Conservation (phyloP, 1,140 invertebrate species). For the Wasmannia auropunctata region DNA sequence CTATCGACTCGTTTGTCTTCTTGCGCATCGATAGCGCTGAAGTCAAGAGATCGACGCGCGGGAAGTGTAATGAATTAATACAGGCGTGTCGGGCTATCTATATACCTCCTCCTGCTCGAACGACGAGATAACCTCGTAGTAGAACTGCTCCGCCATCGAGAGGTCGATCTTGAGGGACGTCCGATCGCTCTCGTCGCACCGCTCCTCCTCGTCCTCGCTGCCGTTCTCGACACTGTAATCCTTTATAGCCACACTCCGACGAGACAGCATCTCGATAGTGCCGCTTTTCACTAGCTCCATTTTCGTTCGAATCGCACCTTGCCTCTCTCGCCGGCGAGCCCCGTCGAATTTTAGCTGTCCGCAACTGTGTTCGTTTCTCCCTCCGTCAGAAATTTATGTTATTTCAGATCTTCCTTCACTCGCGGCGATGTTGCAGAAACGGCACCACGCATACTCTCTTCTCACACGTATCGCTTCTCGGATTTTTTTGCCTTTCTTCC, state of each 20-base stretch:
- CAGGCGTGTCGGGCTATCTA: constrained; percentile 64
- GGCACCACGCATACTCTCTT: not conserved
- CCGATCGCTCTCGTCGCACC: constrained; percentile 70
- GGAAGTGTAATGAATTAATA: constrained; percentile 66
- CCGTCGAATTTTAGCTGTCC: not conserved
- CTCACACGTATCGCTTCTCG: not conserved
- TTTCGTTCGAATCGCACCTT: constrained; percentile 20
- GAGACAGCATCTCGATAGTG: constrained; percentile 82
- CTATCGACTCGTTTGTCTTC: not conserved
- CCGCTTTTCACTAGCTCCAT: constrained; percentile 83
- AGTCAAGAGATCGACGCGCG: constrained; percentile 51
- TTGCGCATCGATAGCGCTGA: not conserved
- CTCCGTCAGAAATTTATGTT: not conserved
- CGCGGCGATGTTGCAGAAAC: not conserved
- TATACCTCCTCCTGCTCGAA: constrained; percentile 82
- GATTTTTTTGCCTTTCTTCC: too few relatives aligned
- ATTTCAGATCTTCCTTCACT: not conserved
- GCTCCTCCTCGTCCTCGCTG: constrained; percentile 71
- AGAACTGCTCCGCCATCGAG: constrained; percentile 83
- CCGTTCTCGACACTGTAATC: constrained; percentile 77
- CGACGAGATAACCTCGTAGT: constrained; percentile 84
- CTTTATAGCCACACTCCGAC: constrained; percentile 80
- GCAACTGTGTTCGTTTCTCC: not conserved
- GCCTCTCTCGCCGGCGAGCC: not conserved
- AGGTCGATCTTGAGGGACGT: constrained; percentile 81